Evolutionary conservation across 2,888 invertebrate species (phyloP), one percentile per base, ranked within the genome.

Genomic region (Junonia oenone): DNA sequence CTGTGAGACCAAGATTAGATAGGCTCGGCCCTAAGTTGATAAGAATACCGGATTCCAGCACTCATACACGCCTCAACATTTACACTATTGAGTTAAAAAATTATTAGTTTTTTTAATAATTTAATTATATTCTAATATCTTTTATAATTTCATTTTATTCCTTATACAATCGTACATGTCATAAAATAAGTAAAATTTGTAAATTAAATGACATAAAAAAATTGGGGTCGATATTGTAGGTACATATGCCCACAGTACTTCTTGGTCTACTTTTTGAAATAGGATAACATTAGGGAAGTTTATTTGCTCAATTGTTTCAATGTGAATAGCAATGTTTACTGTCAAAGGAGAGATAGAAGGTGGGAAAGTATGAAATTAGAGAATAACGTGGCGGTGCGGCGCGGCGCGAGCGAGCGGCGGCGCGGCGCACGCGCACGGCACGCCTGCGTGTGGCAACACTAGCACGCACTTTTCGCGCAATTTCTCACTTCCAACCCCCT

Each of bases 361-460:
- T 17, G 27, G 8, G 6, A 37, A 13, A 15, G 33, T 45, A 13
- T 26, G 53, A 29, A 53, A 29, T 11, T 29, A n/a, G 38, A n/a
- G 37, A 46, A 43, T 33, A 53, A 27, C 48, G 52, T 27, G 53
- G 31, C 26, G 53, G 31, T 17, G n/a, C 55, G 27, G 37, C 31
- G 56, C 45, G 56, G 19, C 56, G 56, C 57, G 59, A 40, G 57
- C 56, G n/a, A n/a, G n/a, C 43, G 54, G 53, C 35, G 19, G 29
- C 9, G 56, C 56, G 59, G 59, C 51, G 59, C 59, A 64, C 61
- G 78, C 77, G 86, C 80, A 75, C 71, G 63, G 70, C 68, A 68
- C 76, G 79, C 79, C 78, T 67, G 80, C 83, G 81, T 76, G 69
- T 86, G 83, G 84, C 81, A 84, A 80, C 84, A 82, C 78, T 77